Percentiles rank a stretch among this genome's conserved stretches.
phyloP scores from a whole-genome alignment of 2,888 invertebrate species.

The Campaea margaritaria region DNA sequence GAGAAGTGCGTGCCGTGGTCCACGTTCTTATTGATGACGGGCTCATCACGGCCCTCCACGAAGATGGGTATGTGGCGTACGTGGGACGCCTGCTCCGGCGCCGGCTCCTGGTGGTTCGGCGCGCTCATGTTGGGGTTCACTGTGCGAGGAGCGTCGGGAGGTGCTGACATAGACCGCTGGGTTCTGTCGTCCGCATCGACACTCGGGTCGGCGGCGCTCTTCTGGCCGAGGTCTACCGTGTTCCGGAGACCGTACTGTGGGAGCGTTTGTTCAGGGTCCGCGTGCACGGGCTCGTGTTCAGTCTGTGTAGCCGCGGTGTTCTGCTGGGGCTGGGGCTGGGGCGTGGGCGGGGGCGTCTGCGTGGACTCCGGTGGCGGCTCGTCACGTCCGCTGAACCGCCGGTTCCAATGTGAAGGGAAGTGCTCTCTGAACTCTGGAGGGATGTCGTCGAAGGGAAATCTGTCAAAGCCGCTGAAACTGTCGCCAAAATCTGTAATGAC shows the following conservation, averaged over 20 bases:
- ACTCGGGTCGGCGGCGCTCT: constrained; percentile 82
- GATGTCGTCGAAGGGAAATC: constrained; percentile 83
- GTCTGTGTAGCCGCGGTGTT: constrained; percentile 76
- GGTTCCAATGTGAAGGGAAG: constrained; percentile 77
- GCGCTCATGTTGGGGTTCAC: constrained; percentile 68
- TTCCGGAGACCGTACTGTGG: constrained; percentile 90
- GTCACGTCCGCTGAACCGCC: constrained; percentile 68
- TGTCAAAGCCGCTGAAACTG: constrained; percentile 80
- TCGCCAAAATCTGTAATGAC: constrained; percentile 79
- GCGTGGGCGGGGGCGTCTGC: constrained; percentile 52
- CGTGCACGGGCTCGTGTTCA: constrained; percentile 60
- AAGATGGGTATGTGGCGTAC: constrained; percentile 95
- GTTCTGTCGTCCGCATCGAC: constrained; percentile 86
- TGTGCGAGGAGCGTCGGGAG: constrained; percentile 84
- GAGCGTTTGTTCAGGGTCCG: constrained; percentile 63
- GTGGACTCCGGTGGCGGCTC: constrained; percentile 58
- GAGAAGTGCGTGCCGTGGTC: constrained; percentile 69
- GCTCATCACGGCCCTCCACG: constrained; percentile 93
- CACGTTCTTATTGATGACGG: constrained; percentile 88
- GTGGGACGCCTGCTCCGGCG: constrained; percentile 68
- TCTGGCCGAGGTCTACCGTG: constrained; percentile 92
- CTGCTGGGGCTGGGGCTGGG: constrained; percentile 56
- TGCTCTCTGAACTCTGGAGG: constrained; percentile 80
- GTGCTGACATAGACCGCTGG: constrained; percentile 92
- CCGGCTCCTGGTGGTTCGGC: constrained; percentile 48